Evolutionary conservation across 1,140 invertebrate genomes (phyloP).

Genomic region (Microplitis mediator): DNA sequence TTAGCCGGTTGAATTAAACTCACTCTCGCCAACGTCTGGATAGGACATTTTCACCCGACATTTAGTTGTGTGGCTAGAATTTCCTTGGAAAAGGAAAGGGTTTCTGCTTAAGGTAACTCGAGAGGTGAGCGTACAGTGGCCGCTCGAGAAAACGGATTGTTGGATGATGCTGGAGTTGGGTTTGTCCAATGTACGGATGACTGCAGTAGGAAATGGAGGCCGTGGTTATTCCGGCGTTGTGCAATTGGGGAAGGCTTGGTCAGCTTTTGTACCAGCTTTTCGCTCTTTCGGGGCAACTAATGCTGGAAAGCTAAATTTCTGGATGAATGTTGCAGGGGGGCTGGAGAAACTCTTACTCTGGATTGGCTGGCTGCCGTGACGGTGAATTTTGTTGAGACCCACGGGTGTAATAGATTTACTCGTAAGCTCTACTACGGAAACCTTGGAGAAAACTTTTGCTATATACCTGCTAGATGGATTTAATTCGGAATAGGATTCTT

Average conservation of each 20-base stretch:
- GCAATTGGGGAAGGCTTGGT: constrained; percentile 18
- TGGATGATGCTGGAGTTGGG: not conserved
- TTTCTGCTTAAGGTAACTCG: too few species aligned
- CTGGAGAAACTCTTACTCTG: too few species aligned
- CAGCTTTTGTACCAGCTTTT: constrained; percentile 4
- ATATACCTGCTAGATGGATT: not conserved
- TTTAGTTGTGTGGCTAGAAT: not conserved
- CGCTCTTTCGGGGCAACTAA: not conserved
- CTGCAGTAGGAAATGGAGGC: not conserved
- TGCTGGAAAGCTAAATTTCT: not conserved
- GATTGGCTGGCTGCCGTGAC: not conserved
- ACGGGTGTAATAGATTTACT: constrained; percentile 31
- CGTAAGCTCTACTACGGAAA: not conserved
- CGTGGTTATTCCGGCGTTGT: not conserved
- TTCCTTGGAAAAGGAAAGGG: too few species aligned
- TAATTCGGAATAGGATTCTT: not conserved
- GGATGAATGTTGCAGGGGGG: too few species aligned
- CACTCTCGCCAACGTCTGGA: constrained; percentile 35
- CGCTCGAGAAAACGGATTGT: too few species aligned
- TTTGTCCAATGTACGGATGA: constrained; percentile 6
- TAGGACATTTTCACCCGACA: constrained; percentile 15
- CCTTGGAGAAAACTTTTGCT: constrained; percentile 7
- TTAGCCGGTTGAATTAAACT: constrained; percentile 54
- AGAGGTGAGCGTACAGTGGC: too few species aligned
- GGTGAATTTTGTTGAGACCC: constrained; percentile 22